Evolutionary conservation across 2,797 vertebrate species (phyloP), one percentile per base, ranked within the genome.

Genomic region (Sparidentex hasta): DNA sequence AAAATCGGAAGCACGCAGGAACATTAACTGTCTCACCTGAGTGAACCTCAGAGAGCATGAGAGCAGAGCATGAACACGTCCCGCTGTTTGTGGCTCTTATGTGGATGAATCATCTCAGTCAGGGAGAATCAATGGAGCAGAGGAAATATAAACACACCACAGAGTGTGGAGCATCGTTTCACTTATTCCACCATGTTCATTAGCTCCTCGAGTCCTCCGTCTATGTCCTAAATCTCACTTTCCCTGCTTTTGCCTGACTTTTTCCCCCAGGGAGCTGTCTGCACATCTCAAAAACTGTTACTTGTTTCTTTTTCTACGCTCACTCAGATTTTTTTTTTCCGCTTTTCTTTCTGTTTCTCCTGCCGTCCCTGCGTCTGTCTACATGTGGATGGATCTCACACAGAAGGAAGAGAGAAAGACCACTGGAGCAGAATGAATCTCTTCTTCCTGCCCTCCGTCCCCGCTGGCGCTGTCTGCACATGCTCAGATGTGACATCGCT

Each of bases 401-500:
- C 54, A 57, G 46, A 33, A 52, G 38, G 55, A 50, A 9, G 64
- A 43, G 48, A 27, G 46, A 74, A 33, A 7, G 58, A 23, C 61
- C 57, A 14, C 65, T 33, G 74, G 46, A 77, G 76, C 86, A 88
- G 75, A 86, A 84, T 46, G 38, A 78, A 78, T 59, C 64, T 71
- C 48, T 18, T 67, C 78, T 58, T 62, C 74, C 64, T 56, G 79
- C 57, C 27, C 66, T 63, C 25, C 1, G 16, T 80, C 58, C 64
- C 85, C 61, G 4, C 43, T 1, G 76, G 70, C 74, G 0, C n/a
- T 57, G 23, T 41, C 70, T 71, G 78, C 90, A 85, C 81, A 50
- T 2, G 44, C 78, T 86, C 74, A 79, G 76, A 63, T 38, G 44
- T 79, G 82, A 79, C 76, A 80, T 87, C 78, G 69, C 78, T 61